Evolutionary conservation across 2,888 invertebrate genomes (phyloP), one percentile per base, ranked within the genome.

Genomic region (Lathronympha strigana): DNA sequence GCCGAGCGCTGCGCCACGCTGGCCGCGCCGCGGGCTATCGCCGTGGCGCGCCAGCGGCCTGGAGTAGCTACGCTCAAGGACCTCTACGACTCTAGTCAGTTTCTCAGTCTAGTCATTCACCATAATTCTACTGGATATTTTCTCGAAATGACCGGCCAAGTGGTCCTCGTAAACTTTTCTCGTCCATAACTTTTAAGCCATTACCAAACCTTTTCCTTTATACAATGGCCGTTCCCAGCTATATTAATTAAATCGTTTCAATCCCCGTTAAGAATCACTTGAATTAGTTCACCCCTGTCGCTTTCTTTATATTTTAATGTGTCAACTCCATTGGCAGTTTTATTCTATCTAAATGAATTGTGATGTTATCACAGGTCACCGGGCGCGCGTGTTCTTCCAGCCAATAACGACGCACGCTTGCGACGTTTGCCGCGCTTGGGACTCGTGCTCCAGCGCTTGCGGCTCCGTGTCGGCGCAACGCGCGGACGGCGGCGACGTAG

Each of bases 41-140:
- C 96, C 79, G 96, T 97, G 11, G 97, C 97, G 3, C 94, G 96
- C 58, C 97, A 98, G 76, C 96, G 96, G 67, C 96, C 98, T 8
- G 97, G 96, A 23, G 94, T 96, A 73, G 97, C 98, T 69, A 94
- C 95, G 45, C 94, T 98, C 45, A 96, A 95, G 73, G 98, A 99
- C 82, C 97, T 98, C 75, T 98, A 98, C 76, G 98, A 98, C 83
- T 96, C 96, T 69, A 96, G 98, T 97, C 82, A 94, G 95, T 93
- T 9, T 71, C 36, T 8, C 40, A 8, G 2, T 9, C n/a, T 36
- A 36, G n/a, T 36, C 2, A 1, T 43, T 43, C 13, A 21, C 19
- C 36, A 36, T 15, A n/a, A n/a, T n/a, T 36, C 4, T n/a, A 4
- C 36, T 36, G 36, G 36, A 36, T 4, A 36, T n/a, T n/a, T 3